These are phyloP conservation scores for Agrotis segetum DNA, from an alignment of 2,888 invertebrate genomes.

Conservation along the genomic window DNA sequence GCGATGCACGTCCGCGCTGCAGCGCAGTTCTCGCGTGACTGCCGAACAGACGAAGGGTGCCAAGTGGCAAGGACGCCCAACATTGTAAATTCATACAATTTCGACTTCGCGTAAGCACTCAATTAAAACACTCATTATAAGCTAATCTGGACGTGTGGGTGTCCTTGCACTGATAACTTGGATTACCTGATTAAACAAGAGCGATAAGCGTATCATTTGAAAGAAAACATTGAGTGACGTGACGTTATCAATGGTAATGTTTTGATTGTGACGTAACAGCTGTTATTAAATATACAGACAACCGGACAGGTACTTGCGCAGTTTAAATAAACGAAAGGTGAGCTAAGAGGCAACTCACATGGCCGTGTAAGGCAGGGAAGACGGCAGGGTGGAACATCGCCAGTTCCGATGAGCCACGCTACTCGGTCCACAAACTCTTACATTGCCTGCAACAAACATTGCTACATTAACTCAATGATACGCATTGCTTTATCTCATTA, in stretches of 20 bases:
- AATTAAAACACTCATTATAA: conserved; percentile 48
- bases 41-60: conserved; percentile 58
- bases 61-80: conserved; percentile 60
- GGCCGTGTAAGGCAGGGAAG: conserved; percentile 53
- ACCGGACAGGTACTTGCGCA: conserved; percentile 1
- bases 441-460: conserved; percentile 69
- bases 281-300: conserved; percentile 38
- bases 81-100: conserved; percentile 47
- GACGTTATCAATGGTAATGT: conserved; percentile 33
- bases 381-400: conserved; percentile 63
- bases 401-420: conserved; percentile 54
- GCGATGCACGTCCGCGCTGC: conserved; percentile 49
- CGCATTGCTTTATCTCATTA: neutral
- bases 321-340: conserved; percentile 14
- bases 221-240: conserved; percentile 25
- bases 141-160: conserved; percentile 37
- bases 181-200: conserved; percentile 31
- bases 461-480: conserved; percentile 19
- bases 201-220: conserved; percentile 35
- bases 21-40: conserved; percentile 63
- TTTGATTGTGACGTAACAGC: conserved; percentile 22
- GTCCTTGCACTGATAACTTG: conserved; percentile 40
- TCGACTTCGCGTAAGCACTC: conserved; percentile 28
- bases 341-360: conserved; percentile 59
- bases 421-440: conserved; percentile 48